phyloP scores from a whole-genome alignment of 2,888 invertebrate species.

The Amphipoea lucens region DNA sequence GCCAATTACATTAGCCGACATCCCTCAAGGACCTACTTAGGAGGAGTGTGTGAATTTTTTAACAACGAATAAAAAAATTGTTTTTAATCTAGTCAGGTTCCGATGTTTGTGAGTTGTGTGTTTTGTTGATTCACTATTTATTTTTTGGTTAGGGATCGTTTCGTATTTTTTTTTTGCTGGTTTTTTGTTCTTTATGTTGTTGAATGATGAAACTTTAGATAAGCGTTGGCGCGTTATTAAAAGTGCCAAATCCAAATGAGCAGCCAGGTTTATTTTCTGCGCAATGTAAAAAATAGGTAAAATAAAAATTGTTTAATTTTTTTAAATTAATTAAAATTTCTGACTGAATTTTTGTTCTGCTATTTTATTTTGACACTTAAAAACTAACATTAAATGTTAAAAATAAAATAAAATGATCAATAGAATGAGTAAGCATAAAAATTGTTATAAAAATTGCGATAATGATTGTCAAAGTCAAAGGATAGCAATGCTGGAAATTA shows the following conservation, averaged over 20 bases:
- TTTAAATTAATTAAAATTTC: too few relatives aligned
- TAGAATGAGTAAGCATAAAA: too few relatives aligned
- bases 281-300: background rate
- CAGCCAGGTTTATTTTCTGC: background rate
- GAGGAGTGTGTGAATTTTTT: conserved; percentile 66
- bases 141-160: background rate
- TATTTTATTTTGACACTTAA: too few relatives aligned
- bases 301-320: too few relatives aligned
- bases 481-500: background rate
- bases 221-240: background rate
- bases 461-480: too few relatives aligned
- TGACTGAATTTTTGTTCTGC: too few relatives aligned
- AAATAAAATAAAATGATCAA: too few relatives aligned
- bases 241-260: background rate
- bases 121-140: conserved; percentile 26
- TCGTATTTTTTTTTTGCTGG: background rate
- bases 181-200: conserved; percentile 3
- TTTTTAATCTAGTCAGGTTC: conserved; percentile 62
- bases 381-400: too few relatives aligned
- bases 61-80: conserved; percentile 61
- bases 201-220: background rate
- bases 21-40: conserved; percentile 64
- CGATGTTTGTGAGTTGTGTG: conserved; percentile 20
- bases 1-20: conserved; percentile 70
- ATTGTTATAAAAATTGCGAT: too few relatives aligned